phyloP scores from a whole-genome alignment of 2,797 vertebrate genomes.

The Coregonus sp. region DNA sequence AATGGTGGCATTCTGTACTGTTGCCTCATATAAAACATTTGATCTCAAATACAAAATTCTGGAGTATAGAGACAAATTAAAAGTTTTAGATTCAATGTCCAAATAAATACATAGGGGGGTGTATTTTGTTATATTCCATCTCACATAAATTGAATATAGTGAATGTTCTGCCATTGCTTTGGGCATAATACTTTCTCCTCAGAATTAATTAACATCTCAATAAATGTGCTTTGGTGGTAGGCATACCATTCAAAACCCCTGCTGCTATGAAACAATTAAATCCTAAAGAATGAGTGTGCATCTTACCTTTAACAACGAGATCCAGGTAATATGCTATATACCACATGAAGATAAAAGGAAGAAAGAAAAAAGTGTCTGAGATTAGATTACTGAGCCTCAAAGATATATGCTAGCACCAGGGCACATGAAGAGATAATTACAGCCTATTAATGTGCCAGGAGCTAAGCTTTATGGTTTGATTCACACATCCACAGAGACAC shows the following conservation, averaged over 20 bases:
- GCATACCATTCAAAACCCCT: neutral
- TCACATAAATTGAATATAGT: neutral
- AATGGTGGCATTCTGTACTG: no score
- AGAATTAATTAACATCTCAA: neutral
- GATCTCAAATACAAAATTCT: no score
- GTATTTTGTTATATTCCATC: neutral
- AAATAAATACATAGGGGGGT: no score
- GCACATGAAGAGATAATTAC: conserved; percentile 44
- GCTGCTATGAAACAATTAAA: neutral
- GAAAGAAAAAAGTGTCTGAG: conserved; percentile 23
- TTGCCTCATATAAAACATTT: no score
- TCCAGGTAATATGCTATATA: conserved; percentile 83
- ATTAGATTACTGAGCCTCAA: conserved; percentile 48
- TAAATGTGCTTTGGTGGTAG: neutral
- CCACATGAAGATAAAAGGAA: conserved; percentile 60
- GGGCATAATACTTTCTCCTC: neutral
- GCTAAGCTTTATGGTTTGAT: conserved; percentile 56
- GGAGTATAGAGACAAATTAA: no score
- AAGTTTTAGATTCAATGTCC: no score
- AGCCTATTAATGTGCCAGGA: conserved; percentile 51
- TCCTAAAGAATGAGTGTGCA: neutral
- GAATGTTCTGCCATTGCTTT: neutral
- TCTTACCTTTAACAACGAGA: conserved; percentile 82
- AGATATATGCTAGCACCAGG: conserved; percentile 26
- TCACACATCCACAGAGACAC: conserved; percentile 47